Evolutionary conservation across 2,797 vertebrate genomes (phyloP), one percentile per base, ranked within the genome.

Genomic region (Gallinago stenura): DNA sequence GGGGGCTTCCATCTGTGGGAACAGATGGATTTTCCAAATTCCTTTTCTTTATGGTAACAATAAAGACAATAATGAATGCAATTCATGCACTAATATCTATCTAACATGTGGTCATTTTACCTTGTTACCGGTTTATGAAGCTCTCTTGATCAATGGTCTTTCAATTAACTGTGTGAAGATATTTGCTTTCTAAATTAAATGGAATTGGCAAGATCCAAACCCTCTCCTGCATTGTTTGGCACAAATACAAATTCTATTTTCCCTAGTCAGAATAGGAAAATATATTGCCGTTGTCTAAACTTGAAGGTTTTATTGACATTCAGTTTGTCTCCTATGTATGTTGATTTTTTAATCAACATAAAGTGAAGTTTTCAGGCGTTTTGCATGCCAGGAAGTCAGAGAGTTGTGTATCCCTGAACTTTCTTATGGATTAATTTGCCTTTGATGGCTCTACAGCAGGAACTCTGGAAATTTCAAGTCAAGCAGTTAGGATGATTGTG

Each of bases 51-150:
- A 54, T 76, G 22, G 9, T 75, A 81, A 64, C 87, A 75, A 75
- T 78, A 92, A 91, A 95, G 93, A 86, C 92, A 92, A 89, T 54
- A 93, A 95, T 86, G 83, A 95, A 93, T 91, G 81, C 54, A 96
- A 83, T 93, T 96, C 61, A 68, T 92, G 51, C 22, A 31, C 92
- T 71, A 93, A 58, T 93, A 89, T 70, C 51, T 86, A 12, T 72
- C 28, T 95, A 95, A 95, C 84, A 80, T 84, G 93, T 96, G 81
- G 75, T 92, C 85, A 95, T 93, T 96, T 97, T 95, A 94, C 87
- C 88, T 97, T 82, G 90, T 84, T 96, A 26, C 33, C 95, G 88
- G 66, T 94, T 92, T 97, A 93, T 95, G 88, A 96, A 89, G 41
- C 60, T 92, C 83, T 95, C 58, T 96, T 92, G 91, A 96, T 90